phyloP scores from a whole-genome alignment of 2,888 invertebrate species.

The Rotaria socialis region DNA sequence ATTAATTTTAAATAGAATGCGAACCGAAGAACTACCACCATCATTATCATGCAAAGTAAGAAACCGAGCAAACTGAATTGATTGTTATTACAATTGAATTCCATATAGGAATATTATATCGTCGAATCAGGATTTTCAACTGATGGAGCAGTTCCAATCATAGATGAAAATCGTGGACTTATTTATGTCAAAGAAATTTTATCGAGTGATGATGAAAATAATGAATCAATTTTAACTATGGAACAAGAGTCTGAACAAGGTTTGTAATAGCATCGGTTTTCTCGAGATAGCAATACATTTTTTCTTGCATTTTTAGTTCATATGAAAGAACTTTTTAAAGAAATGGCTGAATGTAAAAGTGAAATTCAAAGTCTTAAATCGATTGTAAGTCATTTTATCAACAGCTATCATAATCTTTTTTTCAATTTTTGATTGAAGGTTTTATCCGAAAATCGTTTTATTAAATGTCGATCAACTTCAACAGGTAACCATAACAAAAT shows the following conservation, averaged over 20 bases:
- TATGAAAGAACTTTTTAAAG: constrained; percentile 25
- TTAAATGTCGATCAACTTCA: constrained; percentile 4
- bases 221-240: neutral
- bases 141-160: neutral
- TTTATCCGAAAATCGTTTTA: neutral
- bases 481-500: neutral
- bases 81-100: neutral
- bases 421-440: neutral
- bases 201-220: neutral
- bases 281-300: too few species aligned
- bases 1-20: neutral
- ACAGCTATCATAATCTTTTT: neutral
- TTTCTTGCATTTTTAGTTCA: constrained; percentile 5
- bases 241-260: neutral
- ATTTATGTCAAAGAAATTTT: neutral
- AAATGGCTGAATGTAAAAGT: neutral
- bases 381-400: neutral
- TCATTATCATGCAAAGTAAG: neutral
- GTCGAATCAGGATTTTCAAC: neutral
- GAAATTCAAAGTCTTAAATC: constrained; percentile 15
- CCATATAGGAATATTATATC: neutral
- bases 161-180: neutral
- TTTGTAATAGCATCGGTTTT: neutral
- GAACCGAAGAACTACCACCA: neutral
- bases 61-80: neutral